phyloP scores from a whole-genome alignment of 2,888 invertebrate species.

The Cinara cedri region DNA sequence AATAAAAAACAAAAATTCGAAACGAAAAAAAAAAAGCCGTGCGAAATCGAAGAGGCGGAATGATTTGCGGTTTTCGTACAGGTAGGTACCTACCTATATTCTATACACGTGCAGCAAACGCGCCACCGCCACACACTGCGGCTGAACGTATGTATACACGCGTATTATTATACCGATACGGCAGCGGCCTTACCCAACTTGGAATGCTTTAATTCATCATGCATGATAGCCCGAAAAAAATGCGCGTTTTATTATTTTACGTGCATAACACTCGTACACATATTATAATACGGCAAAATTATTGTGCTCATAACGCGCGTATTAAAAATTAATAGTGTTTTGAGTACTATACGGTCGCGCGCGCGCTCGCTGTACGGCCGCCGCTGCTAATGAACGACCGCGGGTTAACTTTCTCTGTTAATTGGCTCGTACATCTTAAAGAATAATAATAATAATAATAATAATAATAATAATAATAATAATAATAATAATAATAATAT shows the following conservation, averaged over 20 bases:
- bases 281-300: neutral
- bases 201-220: conserved; percentile 51
- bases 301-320: neutral
- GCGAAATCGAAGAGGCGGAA: conserved; percentile 53
- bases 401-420: conserved; percentile 1
- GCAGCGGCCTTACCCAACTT: conserved; percentile 14
- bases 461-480: too few species aligned
- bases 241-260: neutral
- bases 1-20: neutral
- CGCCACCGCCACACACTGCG: neutral
- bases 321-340: conserved; percentile 14
- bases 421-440: neutral
- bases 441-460: too few species aligned
- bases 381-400: neutral
- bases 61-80: conserved; percentile 49
- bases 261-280: too few species aligned
- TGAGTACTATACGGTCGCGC: neutral
- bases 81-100: neutral
- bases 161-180: neutral
- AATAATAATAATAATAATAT: too few species aligned
- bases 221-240: conserved; percentile 31
- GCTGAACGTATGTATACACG: conserved; percentile 20
- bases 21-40: conserved; percentile 8
- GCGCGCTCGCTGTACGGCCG: too few species aligned
- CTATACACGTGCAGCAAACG: neutral